Evolutionary conservation across 2,888 invertebrate species (phyloP).

Genomic region (Ormia ochracea): DNA sequence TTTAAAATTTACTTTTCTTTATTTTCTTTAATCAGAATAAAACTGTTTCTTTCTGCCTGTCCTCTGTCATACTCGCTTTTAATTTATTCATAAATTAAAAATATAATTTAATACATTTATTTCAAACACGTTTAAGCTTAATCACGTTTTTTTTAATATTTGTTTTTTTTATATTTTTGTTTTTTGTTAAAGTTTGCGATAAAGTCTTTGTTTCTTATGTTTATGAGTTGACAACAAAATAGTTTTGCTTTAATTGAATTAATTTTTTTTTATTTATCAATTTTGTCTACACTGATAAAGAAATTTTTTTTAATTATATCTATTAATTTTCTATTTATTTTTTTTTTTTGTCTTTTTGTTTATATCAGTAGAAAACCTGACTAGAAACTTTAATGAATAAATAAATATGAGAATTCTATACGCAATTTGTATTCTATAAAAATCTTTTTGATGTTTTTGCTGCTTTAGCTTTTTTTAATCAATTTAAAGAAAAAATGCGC

Average conservation of each 20-base stretch:
- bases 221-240: background rate
- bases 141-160: slow-evolving; percentile 67
- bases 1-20: no score
- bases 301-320: background rate
- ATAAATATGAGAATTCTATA: background rate
- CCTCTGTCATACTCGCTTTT: background rate
- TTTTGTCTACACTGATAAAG: background rate
- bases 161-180: no score
- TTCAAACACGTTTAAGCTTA: slow-evolving; percentile 68
- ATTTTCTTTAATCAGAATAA: background rate
- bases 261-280: background rate
- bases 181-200: slow-evolving; percentile 21
- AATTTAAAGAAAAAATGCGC: slow-evolving; percentile 1
- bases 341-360: background rate
- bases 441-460: slow-evolving; percentile 20
- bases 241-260: slow-evolving; percentile 2
- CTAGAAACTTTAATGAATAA: slow-evolving; percentile 10
- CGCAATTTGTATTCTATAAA: slow-evolving; percentile 28
- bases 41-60: background rate
- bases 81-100: slow-evolving; percentile 5
- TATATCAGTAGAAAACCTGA: slow-evolving; percentile 17
- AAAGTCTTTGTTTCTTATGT: slow-evolving; percentile 23
- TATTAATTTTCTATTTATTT: background rate
- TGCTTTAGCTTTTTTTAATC: background rate
- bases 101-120: background rate